Evolutionary conservation across 2,797 vertebrate genomes (phyloP), one percentile per base, ranked within the genome.

Genomic region (Onychomys torridus): DNA sequence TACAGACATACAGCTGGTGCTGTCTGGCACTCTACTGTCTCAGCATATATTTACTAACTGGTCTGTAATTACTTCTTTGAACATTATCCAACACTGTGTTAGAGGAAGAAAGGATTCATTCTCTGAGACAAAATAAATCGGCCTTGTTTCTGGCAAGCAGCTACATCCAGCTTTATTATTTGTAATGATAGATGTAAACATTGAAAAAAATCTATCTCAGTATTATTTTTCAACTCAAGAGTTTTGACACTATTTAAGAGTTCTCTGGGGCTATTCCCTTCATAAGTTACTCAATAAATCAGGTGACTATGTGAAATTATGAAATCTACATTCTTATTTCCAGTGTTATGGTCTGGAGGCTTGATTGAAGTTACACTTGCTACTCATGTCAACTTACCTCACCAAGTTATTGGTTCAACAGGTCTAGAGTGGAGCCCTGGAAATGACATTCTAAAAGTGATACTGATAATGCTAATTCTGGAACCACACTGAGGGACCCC

Each of bases 1-100:
- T 65, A 87, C 91, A 96, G 81, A 97, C 90, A 90, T 78, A 84
- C 49, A 96, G 94, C 76, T 96, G 57, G 95, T 97, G 88, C 69
- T 97, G 75, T 94, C 86, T 93, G 85, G 94, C 75, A 96, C 84
- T 92, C 73, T 90, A 95, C 94, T 84, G 79, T 92, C 89, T 95
- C 94, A 97, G 92, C 63, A 94, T 94, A 92, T 97, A 97, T 97
- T 97, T 97, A 96, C 96, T 97, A 98, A 98, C 92, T 94, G 91
- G 93, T 78, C 92, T 97, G 94, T 98, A 97, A 97, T 98, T 97
- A 96, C 94, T 97, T 96, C 97, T 96, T 97, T 96, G 97, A 97
- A 97, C 96, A 96, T 97, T 96, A 97, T 95, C 92, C 94, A 96
- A 89, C 49, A 89, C 63, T 96, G 63, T 95, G 97, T 97, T 94